These are phyloP conservation scores for Trachemys scripta DNA, from an alignment of 2,113 vertebrate genomes.

Conservation along the genomic window DNA sequence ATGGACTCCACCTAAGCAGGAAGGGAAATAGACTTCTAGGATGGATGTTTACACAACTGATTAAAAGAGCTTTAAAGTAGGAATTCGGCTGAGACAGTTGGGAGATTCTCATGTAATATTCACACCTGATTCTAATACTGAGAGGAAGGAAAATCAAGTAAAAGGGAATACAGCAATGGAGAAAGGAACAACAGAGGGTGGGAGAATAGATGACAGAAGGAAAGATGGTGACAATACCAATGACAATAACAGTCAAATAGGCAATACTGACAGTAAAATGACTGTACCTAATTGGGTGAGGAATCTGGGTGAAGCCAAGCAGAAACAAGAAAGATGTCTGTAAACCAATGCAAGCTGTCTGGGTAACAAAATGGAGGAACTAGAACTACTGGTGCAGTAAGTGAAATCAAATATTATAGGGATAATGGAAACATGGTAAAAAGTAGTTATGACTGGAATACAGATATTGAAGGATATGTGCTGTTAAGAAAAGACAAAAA, in stretches of 20 bases:
- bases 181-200: neutral
- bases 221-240: neutral
- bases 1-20: neutral
- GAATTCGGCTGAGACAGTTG: neutral
- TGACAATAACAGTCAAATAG: neutral
- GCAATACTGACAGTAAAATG: neutral
- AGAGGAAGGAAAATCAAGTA: neutral
- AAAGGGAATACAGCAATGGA: neutral
- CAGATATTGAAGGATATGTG: neutral
- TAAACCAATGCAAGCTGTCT: neutral
- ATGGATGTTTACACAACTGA: neutral
- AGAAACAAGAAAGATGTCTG: neutral
- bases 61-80: neutral
- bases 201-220: neutral
- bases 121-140: neutral
- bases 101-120: neutral
- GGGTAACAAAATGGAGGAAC: neutral
- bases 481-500: too few relatives aligned
- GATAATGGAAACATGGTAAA: neutral
- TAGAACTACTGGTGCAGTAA: neutral
- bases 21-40: too few relatives aligned
- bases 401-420: neutral
- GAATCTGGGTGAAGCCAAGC: neutral
- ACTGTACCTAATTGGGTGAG: neutral
- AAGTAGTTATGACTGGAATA: neutral